Percentiles rank a stretch among this genome's conserved stretches.
Evolutionary conservation across 2,797 vertebrate genomes (phyloP).

Genomic region (Champsocephalus esox): DNA sequence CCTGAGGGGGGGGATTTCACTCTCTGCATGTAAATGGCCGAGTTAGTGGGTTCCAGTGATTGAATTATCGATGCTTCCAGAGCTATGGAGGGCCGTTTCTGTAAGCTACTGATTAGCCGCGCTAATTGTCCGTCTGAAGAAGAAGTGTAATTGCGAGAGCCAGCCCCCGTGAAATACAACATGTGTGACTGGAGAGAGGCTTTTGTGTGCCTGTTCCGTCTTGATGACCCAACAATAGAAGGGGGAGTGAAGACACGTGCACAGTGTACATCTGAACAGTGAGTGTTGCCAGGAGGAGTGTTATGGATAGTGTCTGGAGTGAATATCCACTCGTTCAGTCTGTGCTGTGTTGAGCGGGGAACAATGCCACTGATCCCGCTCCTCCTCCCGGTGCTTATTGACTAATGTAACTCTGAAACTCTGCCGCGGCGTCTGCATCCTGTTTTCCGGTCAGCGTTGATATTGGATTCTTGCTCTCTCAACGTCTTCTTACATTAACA

Average conservation of each 20-base stretch:
- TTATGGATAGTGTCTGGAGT: conserved; percentile 56
- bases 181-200: conserved; percentile 27
- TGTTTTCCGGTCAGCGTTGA: conserved; percentile 45
- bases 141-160: conserved; percentile 71
- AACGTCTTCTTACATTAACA: conserved; percentile 17
- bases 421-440: conserved; percentile 49
- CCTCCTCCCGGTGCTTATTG: conserved; percentile 66
- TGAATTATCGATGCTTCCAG: conserved; percentile 74
- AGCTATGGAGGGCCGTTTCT: conserved; percentile 69
- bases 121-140: conserved; percentile 80
- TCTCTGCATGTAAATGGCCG: conserved; percentile 77
- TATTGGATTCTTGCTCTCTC: conserved; percentile 29
- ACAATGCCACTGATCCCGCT: conserved; percentile 66
- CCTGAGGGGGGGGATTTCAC: conserved; percentile 40
- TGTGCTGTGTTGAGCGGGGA: conserved; percentile 60
- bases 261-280: conserved; percentile 38
- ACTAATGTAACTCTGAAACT: conserved; percentile 58
- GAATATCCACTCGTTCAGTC: conserved; percentile 55
- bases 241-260: conserved; percentile 42
- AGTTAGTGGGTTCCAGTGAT: conserved; percentile 66
- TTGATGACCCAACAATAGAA: conserved; percentile 24
- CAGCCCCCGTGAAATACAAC: conserved; percentile 63
- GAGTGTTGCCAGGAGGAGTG: conserved; percentile 48
- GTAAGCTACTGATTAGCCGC: conserved; percentile 77
- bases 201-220: conserved; percentile 34